phyloP scores from a whole-genome alignment of 2,797 vertebrate genomes.

The Limnodromus scolopaceus region DNA sequence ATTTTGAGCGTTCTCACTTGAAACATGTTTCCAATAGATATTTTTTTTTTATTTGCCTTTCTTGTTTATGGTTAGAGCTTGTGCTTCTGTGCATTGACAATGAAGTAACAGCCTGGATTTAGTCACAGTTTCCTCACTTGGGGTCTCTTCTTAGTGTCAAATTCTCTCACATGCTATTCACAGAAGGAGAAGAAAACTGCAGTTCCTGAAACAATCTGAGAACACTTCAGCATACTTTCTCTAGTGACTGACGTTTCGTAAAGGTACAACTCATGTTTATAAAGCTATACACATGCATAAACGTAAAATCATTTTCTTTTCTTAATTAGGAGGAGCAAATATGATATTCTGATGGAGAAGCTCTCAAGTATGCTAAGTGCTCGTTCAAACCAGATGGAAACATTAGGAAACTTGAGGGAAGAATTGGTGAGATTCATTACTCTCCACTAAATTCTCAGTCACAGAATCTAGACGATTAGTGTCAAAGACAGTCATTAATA shows the following conservation, averaged over 20 bases:
- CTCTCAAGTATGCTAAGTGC: conserved; percentile 84
- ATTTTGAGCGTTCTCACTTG: neutral
- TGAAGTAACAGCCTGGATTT: neutral
- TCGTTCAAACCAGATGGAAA: conserved; percentile 79
- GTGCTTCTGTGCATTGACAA: neutral
- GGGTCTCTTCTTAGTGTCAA: neutral
- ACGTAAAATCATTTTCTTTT: neutral
- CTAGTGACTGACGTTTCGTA: neutral
- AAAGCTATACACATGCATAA: neutral
- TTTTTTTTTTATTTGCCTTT: neutral
- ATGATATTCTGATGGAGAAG: conserved; percentile 92
- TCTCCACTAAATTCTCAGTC: neutral
- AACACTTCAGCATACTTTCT: neutral
- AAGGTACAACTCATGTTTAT: neutral
- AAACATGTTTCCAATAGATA: neutral
- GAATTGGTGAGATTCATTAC: conserved; percentile 83
- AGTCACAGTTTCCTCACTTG: neutral
- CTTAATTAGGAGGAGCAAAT: conserved; percentile 88
- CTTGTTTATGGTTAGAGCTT: neutral
- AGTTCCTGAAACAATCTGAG: neutral
- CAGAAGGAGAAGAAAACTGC: neutral
- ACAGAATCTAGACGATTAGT: neutral
- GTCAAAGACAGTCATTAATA: neutral
- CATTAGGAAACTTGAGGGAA: conserved; percentile 82
- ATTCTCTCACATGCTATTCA: neutral